A percentile compares a stretch with the other conserved stretches of the same genome.
These are phyloP conservation scores for Octonoba sinensis DNA, from an alignment of 2,888 invertebrate genomes.

Conservation along the genomic window DNA sequence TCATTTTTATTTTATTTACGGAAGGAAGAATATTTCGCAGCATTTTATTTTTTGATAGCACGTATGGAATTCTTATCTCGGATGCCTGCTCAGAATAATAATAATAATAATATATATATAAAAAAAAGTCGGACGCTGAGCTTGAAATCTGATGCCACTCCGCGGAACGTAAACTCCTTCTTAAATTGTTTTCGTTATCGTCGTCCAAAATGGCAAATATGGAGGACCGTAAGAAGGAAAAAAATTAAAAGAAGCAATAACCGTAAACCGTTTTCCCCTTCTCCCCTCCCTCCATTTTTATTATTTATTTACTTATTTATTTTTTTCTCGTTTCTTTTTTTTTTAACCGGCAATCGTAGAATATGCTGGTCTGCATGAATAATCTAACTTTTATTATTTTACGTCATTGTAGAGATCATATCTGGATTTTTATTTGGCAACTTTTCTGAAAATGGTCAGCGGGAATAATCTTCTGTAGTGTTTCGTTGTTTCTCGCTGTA, in stretches of 20 bases:
- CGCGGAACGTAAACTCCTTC: constrained; percentile 42
- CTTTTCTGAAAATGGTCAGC: constrained; percentile 1
- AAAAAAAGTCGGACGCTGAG: background rate
- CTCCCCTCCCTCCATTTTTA: background rate
- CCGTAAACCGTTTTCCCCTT: constrained; percentile 33
- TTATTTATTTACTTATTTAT: too few relatives aligned
- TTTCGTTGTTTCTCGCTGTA: too few relatives aligned
- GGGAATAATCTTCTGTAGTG: too few relatives aligned
- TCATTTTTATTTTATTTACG: constrained; percentile 6
- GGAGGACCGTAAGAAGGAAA: constrained; percentile 15
- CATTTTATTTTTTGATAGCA: constrained; percentile 18
- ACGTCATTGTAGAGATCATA: constrained; percentile 9
- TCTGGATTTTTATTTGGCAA: constrained; percentile 33
- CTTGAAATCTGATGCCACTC: constrained; percentile 62
- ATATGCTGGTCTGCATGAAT: constrained; percentile 31
- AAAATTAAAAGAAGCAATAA: constrained; percentile 36
- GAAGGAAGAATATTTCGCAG: too few relatives aligned
- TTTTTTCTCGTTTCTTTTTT: too few relatives aligned
- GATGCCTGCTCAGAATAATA: constrained; percentile 36
- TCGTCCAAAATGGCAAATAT: constrained; percentile 9
- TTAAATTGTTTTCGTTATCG: constrained; percentile 54
- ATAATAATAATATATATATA: background rate
- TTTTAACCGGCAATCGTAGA: constrained; percentile 19
- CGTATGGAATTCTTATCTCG: constrained; percentile 55
- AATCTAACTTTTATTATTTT: constrained; percentile 31